phyloP scores from a whole-genome alignment of 2,888 invertebrate species.

The Ganaspis brasiliensis region DNA sequence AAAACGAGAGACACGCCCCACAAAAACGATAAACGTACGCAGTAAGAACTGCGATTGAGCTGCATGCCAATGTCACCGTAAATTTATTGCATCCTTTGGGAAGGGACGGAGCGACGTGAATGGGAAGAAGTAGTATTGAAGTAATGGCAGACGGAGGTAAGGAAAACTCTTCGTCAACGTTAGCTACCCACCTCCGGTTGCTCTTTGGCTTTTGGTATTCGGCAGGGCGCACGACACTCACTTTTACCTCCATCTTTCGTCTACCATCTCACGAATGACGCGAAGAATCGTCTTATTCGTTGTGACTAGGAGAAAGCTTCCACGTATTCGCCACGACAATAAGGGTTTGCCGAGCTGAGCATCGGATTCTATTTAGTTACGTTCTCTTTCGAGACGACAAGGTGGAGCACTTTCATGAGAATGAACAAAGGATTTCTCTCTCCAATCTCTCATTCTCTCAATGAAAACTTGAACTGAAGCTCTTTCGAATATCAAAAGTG shows the following conservation, averaged over 20 bases:
- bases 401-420: slow-evolving; percentile 56
- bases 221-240: slow-evolving; percentile 56
- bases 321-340: slow-evolving; percentile 43
- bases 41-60: slow-evolving; percentile 60
- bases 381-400: slow-evolving; percentile 56
- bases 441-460: background rate
- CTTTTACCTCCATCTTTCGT: slow-evolving; percentile 61
- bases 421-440: slow-evolving; percentile 32
- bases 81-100: slow-evolving; percentile 61
- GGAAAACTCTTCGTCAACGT: slow-evolving; percentile 50
- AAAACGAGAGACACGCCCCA: slow-evolving; percentile 49
- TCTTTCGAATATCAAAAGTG: background rate
- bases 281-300: slow-evolving; percentile 76
- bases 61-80: slow-evolving; percentile 60
- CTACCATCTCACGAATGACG: slow-evolving; percentile 66
- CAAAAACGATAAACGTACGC: slow-evolving; percentile 54
- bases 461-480: slow-evolving; percentile 11
- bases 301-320: slow-evolving; percentile 62
- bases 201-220: slow-evolving; percentile 57
- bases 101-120: slow-evolving; percentile 52
- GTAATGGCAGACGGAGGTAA: slow-evolving; percentile 57
- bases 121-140: slow-evolving; percentile 57
- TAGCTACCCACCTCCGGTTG: slow-evolving; percentile 45
- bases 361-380: slow-evolving; percentile 51
- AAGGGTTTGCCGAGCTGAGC: slow-evolving; percentile 46